phyloP scores from a whole-genome alignment of 2,113 vertebrate genomes.

The Pollimyrus isidori region DNA sequence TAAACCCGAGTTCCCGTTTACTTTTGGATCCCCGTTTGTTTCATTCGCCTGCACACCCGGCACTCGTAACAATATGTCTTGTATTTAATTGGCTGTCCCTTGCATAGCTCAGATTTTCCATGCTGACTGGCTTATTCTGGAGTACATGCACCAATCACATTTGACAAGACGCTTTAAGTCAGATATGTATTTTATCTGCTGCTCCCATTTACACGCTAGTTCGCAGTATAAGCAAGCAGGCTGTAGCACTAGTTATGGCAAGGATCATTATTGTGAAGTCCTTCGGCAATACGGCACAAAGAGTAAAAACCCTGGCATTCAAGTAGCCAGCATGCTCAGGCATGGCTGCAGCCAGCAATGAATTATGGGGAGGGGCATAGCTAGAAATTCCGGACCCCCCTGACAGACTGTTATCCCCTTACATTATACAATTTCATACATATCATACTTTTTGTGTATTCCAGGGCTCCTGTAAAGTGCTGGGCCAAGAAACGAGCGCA shows the following conservation, averaged over 20 bases:
- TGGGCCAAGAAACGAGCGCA: background rate
- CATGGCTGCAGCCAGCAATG: background rate
- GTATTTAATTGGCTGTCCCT: background rate
- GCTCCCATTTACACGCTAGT: background rate
- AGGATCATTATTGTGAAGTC: background rate
- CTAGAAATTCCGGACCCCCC: background rate
- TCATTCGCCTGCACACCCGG: no score
- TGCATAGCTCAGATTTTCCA: background rate
- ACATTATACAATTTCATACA: background rate
- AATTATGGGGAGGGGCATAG: background rate
- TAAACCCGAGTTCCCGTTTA: no score
- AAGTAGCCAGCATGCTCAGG: background rate
- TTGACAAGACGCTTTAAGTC: background rate
- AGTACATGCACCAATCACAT: background rate
- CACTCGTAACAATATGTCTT: no score
- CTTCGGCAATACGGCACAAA: background rate
- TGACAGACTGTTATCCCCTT: background rate
- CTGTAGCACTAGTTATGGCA: constrained; percentile 12
- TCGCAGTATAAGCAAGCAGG: background rate
- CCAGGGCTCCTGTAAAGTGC: background rate
- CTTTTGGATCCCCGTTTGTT: no score
- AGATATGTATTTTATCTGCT: background rate
- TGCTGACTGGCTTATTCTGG: background rate
- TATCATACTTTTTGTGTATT: background rate
- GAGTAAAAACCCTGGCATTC: background rate